Base-by-base conservation (phyloP, 2,888 invertebrate genomes). In the Cyclophora albipunctata region DNA sequence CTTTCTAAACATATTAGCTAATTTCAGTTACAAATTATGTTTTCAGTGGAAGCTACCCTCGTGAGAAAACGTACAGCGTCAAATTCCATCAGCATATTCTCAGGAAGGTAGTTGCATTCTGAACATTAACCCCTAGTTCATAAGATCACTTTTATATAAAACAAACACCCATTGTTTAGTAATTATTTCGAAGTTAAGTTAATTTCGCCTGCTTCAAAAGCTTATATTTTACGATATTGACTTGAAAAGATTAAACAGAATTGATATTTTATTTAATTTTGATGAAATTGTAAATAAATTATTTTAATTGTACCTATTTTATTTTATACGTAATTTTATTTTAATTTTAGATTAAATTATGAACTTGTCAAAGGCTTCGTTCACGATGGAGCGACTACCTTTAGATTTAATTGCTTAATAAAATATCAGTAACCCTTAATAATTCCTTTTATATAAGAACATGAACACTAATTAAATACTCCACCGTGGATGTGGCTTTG, bases 51-150 rank as follows among this genome's bases (percentile, higher is more conserved):
- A 57, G 92, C 92, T 34, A 90, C 91, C 55, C 89, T 94, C 52
- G 92, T 93, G 47, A 90, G 93, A 56, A 94, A 94, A 77, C 90
- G 94, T 64, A 91, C 92, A 55, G 90, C 92, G 53, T 93, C 93
- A 54, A 93, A 93, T 71, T 92, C 93, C 52, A 93, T 94, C 78
- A 93, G 91, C 79, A 93, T 94, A 84, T 94, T 94, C 81, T 93
- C 93, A 45, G 91, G 91, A 63, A 93, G 93, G 91, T 94, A 94
- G 91, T 85, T 69, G 62, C 62, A 59, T 54, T 64, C 58, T 60
- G 51, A 46, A 54, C 53, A 50, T 52, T 56, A 58, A 54, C 46
- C 42, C 42, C 41, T 63, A 54, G 46, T 43, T 57, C 49, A 51
- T 60, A 50, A 54, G 54, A 52, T 51, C 44, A 47, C 46, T 41